Base-by-base conservation (phyloP, 92 coral and sea anemone genomes). In the Ricordea florida region DNA sequence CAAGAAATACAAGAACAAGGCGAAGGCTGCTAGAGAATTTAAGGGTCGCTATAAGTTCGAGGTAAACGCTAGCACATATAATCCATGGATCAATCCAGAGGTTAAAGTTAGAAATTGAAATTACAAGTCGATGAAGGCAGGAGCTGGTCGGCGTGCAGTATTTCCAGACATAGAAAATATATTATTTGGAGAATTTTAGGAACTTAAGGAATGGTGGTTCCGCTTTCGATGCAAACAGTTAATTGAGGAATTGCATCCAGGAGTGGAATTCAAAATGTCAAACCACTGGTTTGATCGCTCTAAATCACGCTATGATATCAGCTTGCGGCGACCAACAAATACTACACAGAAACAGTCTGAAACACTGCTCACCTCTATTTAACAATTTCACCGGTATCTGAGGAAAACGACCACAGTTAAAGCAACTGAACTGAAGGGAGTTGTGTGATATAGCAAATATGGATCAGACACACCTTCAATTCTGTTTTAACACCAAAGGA, bases 181-280 rank as follows among this genome's bases (percentile, higher is more conserved):
- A 52, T 57, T 72, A 32, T 60, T 42, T 62, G 31, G 71, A 30
- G 61, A 49, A 37, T 55, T 66, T 40, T 48, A 79, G 35, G 50
- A 41, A 11, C 61, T 45, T 32, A 52, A 78, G 76, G 68, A 79
- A 79, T 79, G 85, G 60, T 79, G 79, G 72, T 69, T 57, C 62
- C 38, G 71, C 26, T 66, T 35, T 57, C 47, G 69, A 67, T 68
- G 78, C 48, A 78, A 67, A 56, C 59, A 66, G 57, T 50, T 79
- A 55, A 67, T 69, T 78, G 70, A 56, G 50, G 85, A 79, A 37
- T 51, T 79, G 78, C 69, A 79, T 69, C 85, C 78, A 37, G 69
- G 69, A 57, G 85, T 69, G 37, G 85, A 68, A 67, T 79, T 79
- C 85, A 79, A 79, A 79, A 79, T 79, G 85, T 68, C 78, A 52